Evolutionary conservation across 2,797 vertebrate genomes (phyloP).

Genomic region (Chloroceryle amazona): DNA sequence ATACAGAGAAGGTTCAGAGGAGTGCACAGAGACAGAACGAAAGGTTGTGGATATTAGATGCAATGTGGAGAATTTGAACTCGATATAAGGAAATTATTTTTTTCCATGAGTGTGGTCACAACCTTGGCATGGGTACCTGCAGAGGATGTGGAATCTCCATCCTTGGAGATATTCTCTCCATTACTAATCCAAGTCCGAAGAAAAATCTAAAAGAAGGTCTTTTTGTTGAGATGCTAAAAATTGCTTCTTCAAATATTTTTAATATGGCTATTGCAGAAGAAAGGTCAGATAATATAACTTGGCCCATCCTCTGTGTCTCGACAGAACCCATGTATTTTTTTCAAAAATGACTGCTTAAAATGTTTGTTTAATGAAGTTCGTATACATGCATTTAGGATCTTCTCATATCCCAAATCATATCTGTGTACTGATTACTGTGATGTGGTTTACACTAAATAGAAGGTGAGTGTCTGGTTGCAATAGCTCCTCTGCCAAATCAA

Average conservation of each 20-base stretch:
- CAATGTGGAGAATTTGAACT: neutral
- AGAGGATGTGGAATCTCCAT: neutral
- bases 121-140: neutral
- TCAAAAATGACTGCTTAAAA: neutral
- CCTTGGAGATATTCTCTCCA: neutral
- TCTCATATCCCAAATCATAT: neutral
- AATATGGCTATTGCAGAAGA: neutral
- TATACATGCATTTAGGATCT: neutral
- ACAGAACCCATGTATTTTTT: neutral
- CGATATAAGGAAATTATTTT: neutral
- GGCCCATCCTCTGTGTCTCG: neutral
- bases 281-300: neutral
- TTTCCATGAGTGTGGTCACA: fast-evolving
- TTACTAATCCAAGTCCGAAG: neutral
- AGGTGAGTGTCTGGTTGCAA: neutral
- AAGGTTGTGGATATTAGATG: neutral
- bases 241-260: neutral
- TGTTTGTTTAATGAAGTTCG: neutral
- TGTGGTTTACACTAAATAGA: neutral
- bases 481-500: neutral
- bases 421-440: neutral
- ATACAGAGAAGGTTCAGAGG: neutral
- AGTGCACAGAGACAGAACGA: neutral
- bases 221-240: neutral
- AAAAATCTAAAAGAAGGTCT: neutral